phyloP scores from a whole-genome alignment of 2,888 invertebrate genomes.

The Drosophila demipolita region DNA sequence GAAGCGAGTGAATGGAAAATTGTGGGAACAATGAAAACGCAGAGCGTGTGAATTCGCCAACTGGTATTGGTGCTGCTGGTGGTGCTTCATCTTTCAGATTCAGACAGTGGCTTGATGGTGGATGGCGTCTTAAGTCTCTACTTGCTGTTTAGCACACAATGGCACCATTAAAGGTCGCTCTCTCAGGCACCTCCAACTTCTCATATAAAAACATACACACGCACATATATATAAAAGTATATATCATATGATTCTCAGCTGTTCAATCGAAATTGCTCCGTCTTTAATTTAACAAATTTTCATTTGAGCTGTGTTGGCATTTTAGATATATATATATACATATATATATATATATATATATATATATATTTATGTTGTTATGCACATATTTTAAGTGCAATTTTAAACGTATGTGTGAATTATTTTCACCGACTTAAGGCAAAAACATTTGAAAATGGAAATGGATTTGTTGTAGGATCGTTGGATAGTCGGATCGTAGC shows the following conservation, averaged over 20 bases:
- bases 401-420: slow-evolving; percentile 65
- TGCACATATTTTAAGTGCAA: slow-evolving; percentile 56
- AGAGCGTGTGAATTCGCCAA: slow-evolving; percentile 72
- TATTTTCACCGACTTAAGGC: slow-evolving; percentile 45
- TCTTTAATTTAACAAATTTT: slow-evolving; percentile 71
- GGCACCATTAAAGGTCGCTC: slow-evolving; percentile 76
- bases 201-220: background rate
- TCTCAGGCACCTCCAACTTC: slow-evolving; percentile 36
- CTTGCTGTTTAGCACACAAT: slow-evolving; percentile 82
- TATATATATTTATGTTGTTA: slow-evolving; percentile 33
- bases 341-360: slow-evolving; percentile 18
- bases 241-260: slow-evolving; percentile 16
- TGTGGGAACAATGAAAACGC: slow-evolving; percentile 76
- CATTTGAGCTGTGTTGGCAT: slow-evolving; percentile 55
- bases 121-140: slow-evolving; percentile 35
- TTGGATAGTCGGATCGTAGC: slow-evolving; percentile 18
- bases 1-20: slow-evolving; percentile 80
- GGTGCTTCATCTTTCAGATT: slow-evolving; percentile 35
- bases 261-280: slow-evolving; percentile 43
- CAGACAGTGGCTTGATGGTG: slow-evolving; percentile 36
- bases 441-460: slow-evolving; percentile 28
- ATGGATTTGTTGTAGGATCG: slow-evolving; percentile 5
- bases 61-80: slow-evolving; percentile 40
- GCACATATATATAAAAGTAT: background rate
- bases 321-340: slow-evolving; percentile 33